Evolutionary conservation across 2,113 vertebrate species (phyloP), one percentile per base, ranked within the genome.

Genomic region (Rhineura floridana): DNA sequence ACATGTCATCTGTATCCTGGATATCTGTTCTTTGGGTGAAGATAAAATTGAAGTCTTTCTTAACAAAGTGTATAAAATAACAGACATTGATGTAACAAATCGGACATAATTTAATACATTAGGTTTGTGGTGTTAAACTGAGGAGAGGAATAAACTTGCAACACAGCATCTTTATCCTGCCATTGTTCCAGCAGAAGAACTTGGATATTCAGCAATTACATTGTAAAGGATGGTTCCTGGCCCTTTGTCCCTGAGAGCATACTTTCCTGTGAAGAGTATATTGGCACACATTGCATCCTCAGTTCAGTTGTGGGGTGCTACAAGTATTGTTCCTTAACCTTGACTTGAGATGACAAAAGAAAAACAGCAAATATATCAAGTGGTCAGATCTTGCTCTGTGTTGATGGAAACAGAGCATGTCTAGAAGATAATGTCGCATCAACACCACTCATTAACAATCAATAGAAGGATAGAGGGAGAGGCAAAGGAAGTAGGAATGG

Each of bases 1-100:
- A 3, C 96, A 95, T 17, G 91, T 98, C 1, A 92, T 98, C 84
- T 97, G 96, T 83, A 85, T 98, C 88, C 91, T 98, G 91, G 98
- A 98, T 90, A 86, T 98, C 63, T 98, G 96, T 94, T 96, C 96
- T 91, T 95, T 98, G 46, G 97, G 96, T 65, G 96, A 94, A 91
- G 92, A 96, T 72, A 92, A 95, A 88, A 91, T 97, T 46, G 98
- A 98, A 93, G 95, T 98, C 72, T 91, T 96, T 88, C 94, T 98
- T 92, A 97, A 94, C 89, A 98, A 97, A 94, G 91, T 98, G 44
- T 98, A 98, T 93, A 96, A 87, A 39, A 88, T 88, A 76, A 36
- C 95, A 65, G 90, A 94, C 0, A 95, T 93, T 9, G 76, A 81
- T 67, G 44, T 86, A n/a, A 46, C 48, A 21, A 65, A 52, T 17